Evolutionary conservation across 2,797 vertebrate genomes (phyloP).

Genomic region (Siniperca undulata): DNA sequence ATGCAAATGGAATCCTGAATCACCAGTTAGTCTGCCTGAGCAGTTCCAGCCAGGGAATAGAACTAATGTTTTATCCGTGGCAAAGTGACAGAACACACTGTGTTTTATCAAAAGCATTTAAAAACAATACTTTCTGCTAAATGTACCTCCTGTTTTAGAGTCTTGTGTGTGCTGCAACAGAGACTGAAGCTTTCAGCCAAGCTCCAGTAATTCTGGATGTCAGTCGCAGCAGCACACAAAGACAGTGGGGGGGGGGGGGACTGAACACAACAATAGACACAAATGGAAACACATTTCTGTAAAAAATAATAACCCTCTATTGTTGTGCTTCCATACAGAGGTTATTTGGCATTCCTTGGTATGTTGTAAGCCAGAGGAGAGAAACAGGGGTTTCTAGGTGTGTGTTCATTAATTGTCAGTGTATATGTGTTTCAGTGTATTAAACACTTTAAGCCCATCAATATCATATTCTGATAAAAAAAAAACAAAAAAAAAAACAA

Average conservation of each 20-base stretch:
- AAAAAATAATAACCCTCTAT: slow-evolving; percentile 29
- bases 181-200: slow-evolving; percentile 20
- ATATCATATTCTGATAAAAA: not conserved
- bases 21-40: not conserved
- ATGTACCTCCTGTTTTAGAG: slow-evolving; percentile 41
- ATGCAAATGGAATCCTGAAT: not conserved
- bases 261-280: slow-evolving; percentile 62
- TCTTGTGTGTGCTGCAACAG: not conserved
- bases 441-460: not conserved
- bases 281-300: slow-evolving; percentile 53
- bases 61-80: not conserved
- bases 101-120: not conserved
- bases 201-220: slow-evolving; percentile 31
- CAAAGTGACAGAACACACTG: not conserved
- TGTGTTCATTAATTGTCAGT: not conserved
- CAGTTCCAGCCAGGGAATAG: not conserved
- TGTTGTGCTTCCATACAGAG: slow-evolving; percentile 28
- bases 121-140: not conserved
- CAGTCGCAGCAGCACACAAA: slow-evolving; percentile 43
- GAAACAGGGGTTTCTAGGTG: not conserved
- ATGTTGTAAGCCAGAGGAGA: not conserved
- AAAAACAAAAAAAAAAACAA: not conserved
- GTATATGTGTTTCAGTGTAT: not conserved
- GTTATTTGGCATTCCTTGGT: slow-evolving; percentile 22
- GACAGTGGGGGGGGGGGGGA: slow-evolving; percentile 26